Percentiles rank a stretch among this genome's conserved stretches.
These are phyloP conservation scores for Pterostichus madidus DNA, from an alignment of 2,888 invertebrate species.

Conservation along the genomic window DNA sequence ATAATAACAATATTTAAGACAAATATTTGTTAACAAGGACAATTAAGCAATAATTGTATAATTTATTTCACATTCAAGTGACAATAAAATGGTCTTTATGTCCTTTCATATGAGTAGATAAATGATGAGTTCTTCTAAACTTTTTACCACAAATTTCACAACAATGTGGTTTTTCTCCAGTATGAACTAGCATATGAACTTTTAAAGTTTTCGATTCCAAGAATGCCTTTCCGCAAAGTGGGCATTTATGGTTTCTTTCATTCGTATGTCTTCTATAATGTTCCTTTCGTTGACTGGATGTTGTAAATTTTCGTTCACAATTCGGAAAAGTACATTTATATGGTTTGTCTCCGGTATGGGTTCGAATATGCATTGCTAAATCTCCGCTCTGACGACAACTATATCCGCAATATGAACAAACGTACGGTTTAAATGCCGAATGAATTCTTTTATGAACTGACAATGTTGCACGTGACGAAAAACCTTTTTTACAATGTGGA, in stretches of 20 bases:
- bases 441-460: slow-evolving; percentile 70
- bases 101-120: slow-evolving; percentile 70
- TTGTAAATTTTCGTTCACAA: slow-evolving; percentile 70
- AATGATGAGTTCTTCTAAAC: slow-evolving; percentile 70
- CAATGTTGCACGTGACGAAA: slow-evolving; percentile 69
- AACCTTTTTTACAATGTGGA: slow-evolving; percentile 70
- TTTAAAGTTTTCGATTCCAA: slow-evolving; percentile 70
- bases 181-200: slow-evolving; percentile 70
- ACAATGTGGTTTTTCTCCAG: slow-evolving; percentile 70
- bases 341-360: slow-evolving; percentile 70
- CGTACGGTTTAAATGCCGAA: slow-evolving; percentile 69
- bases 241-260: slow-evolving; percentile 70
- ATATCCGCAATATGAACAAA: slow-evolving; percentile 70
- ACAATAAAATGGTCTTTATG: slow-evolving; percentile 64
- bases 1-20: too few relatives aligned
- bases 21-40: too few relatives aligned
- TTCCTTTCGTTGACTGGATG: slow-evolving; percentile 70
- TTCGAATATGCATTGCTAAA: slow-evolving; percentile 71
- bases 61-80: not conserved
- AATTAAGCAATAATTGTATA: not conserved
- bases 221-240: slow-evolving; percentile 69
- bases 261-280: slow-evolving; percentile 70
- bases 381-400: slow-evolving; percentile 70
- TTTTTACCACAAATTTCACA: slow-evolving; percentile 70
- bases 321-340: slow-evolving; percentile 70